Base-by-base conservation (phyloP, 2,888 invertebrate species). In the Acanthosepion lycidas region DNA sequence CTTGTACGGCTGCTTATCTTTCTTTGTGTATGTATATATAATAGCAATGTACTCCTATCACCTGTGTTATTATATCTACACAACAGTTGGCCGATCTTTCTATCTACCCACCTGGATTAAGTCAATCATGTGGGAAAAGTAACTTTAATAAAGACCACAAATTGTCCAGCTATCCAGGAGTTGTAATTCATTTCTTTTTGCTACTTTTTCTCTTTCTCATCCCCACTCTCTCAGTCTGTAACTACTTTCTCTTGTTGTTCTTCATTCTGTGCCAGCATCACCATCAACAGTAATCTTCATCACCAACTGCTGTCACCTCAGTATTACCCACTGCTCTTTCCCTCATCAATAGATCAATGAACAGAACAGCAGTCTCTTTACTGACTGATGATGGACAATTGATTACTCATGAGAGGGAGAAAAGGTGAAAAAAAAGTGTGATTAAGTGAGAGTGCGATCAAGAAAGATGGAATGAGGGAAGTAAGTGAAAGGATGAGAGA, bases 381-480 rank as follows among this genome's bases (percentile, higher is more conserved):
- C 78, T 33, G 78, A 78, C 78, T 78, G 78, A n/a, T n/a, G 78
- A 78, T 78, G 78, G n/a, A 78, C 78, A n/a, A 78, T 78, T 78
- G 78, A 78, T 78, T 78, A 78, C 78, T 78, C 78, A 78, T 33
- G 15, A 78, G 33, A 78, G 0, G n/a, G n/a, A 33, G 78, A 33
- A 78, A 78, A 18, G n/a, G n/a, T 28, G n/a, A 28, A 9, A 26
- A 5, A 78, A 64, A 64, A 26, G 28, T 26, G 26, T 64, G 28
- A 64, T 26, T 8, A 64, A 64, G 64, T 23, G 64, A 23, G 28
- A 26, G 8, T 26, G 23, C 0, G 26, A 64, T 28, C 20, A 64
- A 23, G 6, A 26, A 26, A 26, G 26, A 64, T 8, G 28, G 26
- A 64, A 26, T 26, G 59, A 55, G 20, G 59, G 20, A 20, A 59